Percentiles rank a stretch among this genome's conserved stretches.
phyloP scores from a whole-genome alignment of 2,888 invertebrate species.

The Neria commutata region DNA sequence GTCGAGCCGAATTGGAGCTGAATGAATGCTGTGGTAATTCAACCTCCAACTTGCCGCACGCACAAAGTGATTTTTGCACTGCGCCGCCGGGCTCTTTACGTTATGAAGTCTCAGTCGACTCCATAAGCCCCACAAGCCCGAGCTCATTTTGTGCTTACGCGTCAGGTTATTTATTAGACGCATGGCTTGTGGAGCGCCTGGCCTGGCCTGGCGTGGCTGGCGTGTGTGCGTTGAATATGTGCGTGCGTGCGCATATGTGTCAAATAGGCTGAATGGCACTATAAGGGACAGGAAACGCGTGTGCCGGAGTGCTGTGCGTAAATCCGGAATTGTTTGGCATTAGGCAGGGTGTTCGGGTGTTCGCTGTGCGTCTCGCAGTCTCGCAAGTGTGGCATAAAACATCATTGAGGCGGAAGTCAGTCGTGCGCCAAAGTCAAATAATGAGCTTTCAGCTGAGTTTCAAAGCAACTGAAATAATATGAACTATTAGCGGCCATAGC shows the following conservation, averaged over 20 bases:
- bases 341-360: no score
- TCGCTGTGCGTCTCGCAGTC: no score
- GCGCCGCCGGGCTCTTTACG: background rate
- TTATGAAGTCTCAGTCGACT: background rate
- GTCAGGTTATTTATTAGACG: conserved; percentile 17
- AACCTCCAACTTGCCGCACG: no score
- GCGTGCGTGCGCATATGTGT: background rate
- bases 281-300: conserved; percentile 14
- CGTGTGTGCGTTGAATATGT: background rate
- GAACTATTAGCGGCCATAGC: no score
- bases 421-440: no score
- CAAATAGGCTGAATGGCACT: background rate
- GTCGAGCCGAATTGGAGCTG: background rate
- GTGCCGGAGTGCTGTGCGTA: conserved; percentile 10
- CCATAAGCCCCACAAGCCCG: no score
- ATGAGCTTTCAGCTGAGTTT: no score
- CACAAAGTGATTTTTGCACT: background rate
- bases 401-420: no score
- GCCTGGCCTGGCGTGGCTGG: no score
- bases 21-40: no score
- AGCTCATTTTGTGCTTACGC: conserved; percentile 13
- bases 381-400: no score
- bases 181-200: conserved; percentile 4
- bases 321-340: conserved; percentile 15
- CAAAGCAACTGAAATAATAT: no score